A percentile compares a stretch with the other conserved stretches of the same genome.
Evolutionary conservation across 1,140 invertebrate genomes (phyloP).

Genomic region (Drosophila willistoni): DNA sequence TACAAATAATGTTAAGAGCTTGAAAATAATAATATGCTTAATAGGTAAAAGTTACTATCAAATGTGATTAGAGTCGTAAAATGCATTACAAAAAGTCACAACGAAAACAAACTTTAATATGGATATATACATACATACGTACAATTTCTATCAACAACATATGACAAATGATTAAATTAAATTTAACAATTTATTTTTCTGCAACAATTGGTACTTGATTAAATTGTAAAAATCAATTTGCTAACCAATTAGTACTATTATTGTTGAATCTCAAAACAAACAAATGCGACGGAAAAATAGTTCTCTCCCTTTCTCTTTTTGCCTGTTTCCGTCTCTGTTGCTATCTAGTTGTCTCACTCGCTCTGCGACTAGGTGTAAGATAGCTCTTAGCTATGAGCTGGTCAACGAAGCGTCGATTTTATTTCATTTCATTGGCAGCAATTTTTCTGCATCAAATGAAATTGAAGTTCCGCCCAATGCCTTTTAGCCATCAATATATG

Average conservation of each 20-base stretch:
- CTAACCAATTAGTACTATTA: not conserved
- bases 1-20: no score
- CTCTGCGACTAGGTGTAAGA: not conserved
- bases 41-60: no score
- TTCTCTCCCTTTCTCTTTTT: no score
- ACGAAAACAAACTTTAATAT: no score
- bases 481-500: conserved; percentile 49
- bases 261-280: not conserved
- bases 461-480: conserved; percentile 65
- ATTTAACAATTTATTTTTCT: not conserved
- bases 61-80: no score
- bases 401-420: conserved; percentile 73
- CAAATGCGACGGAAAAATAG: not conserved
- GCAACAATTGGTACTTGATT: not conserved
- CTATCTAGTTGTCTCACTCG: not conserved
- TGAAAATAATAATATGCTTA: no score
- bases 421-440: conserved; percentile 79
- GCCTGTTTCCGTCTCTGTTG: not conserved
- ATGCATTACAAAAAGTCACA: no score
- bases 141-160: no score
- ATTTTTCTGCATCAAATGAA: conserved; percentile 81
- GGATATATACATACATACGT: no score
- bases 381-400: not conserved
- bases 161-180: not conserved
- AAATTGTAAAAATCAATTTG: conserved; percentile 3